A percentile compares a stretch with the other conserved stretches of the same genome.
Conservation (phyloP, 2,888 invertebrate genomes). For the Blera fallax region DNA sequence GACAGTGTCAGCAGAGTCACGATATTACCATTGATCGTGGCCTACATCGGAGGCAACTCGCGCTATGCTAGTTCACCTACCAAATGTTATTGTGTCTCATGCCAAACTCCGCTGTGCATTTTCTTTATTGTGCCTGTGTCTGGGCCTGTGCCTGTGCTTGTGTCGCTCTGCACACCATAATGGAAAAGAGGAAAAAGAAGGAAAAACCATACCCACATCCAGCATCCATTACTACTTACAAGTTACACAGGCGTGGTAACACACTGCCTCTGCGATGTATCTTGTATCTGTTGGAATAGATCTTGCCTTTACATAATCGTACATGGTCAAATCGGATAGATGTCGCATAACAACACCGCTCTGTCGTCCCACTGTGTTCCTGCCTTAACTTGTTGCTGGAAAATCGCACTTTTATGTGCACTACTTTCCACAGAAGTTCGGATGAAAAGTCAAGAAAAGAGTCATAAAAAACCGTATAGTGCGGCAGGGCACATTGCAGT, state of each 20-base stretch:
- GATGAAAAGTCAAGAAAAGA: conserved; percentile 6
- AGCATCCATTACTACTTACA: neutral
- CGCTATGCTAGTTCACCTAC: conserved; percentile 27
- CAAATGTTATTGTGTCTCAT: conserved; percentile 24
- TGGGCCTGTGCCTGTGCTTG: neutral
- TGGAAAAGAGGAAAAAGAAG: conserved; percentile 7
- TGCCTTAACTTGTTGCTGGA: neutral
- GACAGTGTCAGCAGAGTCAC: conserved; percentile 63
- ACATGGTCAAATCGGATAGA: conserved; percentile 29
- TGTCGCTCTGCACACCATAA: neutral
- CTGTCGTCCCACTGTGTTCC: neutral
- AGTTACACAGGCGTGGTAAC: neutral
- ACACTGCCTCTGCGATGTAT: neutral
- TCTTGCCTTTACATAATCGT: conserved; percentile 48
- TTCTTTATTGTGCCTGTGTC: conserved; percentile 29
- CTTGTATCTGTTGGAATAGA: conserved; percentile 34
- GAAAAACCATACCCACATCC: conserved; percentile 24
- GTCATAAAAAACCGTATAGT: neutral
- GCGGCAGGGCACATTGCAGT: neutral
- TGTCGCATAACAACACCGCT: conserved; percentile 10
- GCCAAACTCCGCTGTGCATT: conserved; percentile 11
- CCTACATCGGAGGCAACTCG: conserved; percentile 46
- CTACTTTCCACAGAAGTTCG: conserved; percentile 11
- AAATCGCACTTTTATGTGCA: neutral
- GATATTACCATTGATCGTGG: conserved; percentile 68